Evolutionary conservation across 2,888 invertebrate species (phyloP), one percentile per base, ranked within the genome.

Genomic region (Nasonia oneida): DNA sequence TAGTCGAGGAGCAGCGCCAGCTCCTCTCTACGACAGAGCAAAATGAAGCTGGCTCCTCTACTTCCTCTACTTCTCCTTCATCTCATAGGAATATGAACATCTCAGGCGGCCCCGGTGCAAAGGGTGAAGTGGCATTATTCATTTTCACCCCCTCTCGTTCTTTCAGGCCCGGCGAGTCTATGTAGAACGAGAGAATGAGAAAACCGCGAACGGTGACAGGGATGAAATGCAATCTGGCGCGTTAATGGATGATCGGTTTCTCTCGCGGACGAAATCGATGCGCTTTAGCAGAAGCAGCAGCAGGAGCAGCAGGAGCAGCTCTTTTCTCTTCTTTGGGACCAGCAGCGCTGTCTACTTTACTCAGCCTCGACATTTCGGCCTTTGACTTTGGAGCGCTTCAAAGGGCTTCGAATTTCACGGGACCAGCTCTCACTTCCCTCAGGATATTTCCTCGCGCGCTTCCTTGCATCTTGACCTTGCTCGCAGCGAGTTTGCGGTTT

Each of bases 221-320:
- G 81, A 70, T 61, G 81, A 84, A 85, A 86, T 86, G 79, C 84
- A 87, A 88, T 88, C 88, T 81, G 83, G 84, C 84, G 86, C 81
- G 84, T 87, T 88, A 88, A 89, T 88, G 87, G 88, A 88, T 86
- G 87, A 87, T 88, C 87, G 88, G 86, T 88, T 86, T 86, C 84
- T 83, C 29, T 29, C 29, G 29, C 73, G 37, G 74, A 33, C 33
- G 71, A 71, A 85, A 82, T 82, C 82, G 82, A 81, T 74, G 82
- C 77, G 82, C 77, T 18, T 86, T 73, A 15, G 29, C 64, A 42
- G 37, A 4, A 33, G 47, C 80, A 29, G 29, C 29, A 29, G 29
- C 29, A 29, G 23, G 0, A 23, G 23, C 23, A 23, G 23, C 23
- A 29, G 23, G 23, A 29, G 29, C 29, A 29, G 29, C 29, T 29